A percentile compares a stretch with the other conserved stretches of the same genome.
These are phyloP conservation scores for Galeopterus variegatus DNA, from an alignment of 2,113 vertebrate genomes.

Conservation along the genomic window DNA sequence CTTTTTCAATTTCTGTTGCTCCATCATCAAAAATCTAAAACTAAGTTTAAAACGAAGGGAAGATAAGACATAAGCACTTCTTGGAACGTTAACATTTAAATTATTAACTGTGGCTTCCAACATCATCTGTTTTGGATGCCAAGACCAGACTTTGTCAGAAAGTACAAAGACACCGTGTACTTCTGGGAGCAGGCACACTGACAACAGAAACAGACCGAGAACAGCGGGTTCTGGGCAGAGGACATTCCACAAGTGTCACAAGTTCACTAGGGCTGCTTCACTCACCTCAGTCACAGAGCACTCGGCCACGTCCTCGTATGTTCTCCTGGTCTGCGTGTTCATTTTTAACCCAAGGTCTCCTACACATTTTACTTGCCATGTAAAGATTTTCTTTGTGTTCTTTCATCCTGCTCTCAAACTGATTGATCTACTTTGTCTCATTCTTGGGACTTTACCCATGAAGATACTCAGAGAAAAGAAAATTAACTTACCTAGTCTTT, in stretches of 20 bases:
- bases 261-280: neutral
- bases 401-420: neutral
- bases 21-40: neutral
- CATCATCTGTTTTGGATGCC: neutral
- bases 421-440: neutral
- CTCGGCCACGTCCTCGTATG: neutral
- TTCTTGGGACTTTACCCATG: neutral
- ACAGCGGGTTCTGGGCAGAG: neutral
- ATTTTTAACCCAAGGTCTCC: neutral
- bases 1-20: neutral
- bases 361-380: neutral
- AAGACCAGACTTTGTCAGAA: neutral
- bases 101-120: neutral
- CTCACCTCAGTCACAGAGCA: neutral
- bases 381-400: neutral
- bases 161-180: neutral
- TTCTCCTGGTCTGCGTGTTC: neutral
- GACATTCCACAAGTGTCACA: neutral
- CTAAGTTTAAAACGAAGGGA: neutral
- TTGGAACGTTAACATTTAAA: neutral
- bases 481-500: constrained; percentile 62
- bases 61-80: neutral
- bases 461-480: neutral
- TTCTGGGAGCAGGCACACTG: neutral
- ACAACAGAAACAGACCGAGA: neutral